These are phyloP conservation scores for Stegodyphus mimosarum DNA, from an alignment of 1,140 invertebrate species.

Conservation along the genomic window DNA sequence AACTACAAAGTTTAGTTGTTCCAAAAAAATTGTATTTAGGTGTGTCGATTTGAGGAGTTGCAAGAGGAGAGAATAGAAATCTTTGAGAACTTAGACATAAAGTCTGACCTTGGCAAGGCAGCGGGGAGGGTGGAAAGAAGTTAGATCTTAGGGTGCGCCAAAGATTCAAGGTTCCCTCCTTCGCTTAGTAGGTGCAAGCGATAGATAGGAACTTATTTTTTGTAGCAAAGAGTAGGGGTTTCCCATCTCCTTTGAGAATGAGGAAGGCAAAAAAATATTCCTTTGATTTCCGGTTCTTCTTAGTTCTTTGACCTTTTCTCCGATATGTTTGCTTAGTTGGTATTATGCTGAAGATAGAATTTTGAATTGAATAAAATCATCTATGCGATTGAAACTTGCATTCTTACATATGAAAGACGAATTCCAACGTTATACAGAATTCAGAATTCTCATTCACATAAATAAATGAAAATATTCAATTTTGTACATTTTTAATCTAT, in stretches of 20 bases:
- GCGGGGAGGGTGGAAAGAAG: slow-evolving; percentile 4
- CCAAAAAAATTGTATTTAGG: not conserved
- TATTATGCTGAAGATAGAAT: too few species aligned
- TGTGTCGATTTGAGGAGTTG: not conserved
- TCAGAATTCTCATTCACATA: too few species aligned
- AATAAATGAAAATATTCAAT: too few species aligned
- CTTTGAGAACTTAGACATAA: not conserved
- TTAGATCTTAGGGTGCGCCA: slow-evolving; percentile 17
- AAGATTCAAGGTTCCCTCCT: slow-evolving; percentile 9
- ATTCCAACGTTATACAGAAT: too few species aligned
- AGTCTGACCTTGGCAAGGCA: slow-evolving; percentile 27
- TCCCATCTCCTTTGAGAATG: too few species aligned
- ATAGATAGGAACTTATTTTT: slow-evolving; percentile 40
- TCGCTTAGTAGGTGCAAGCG: slow-evolving; percentile 14
- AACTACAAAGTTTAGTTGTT: not conserved
- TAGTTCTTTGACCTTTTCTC: slow-evolving; percentile 32
- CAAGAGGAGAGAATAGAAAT: not conserved
- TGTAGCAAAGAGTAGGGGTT: not conserved
- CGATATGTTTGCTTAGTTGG: too few species aligned
- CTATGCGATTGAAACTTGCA: too few species aligned
- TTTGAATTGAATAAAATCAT: too few species aligned
- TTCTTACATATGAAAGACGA: too few species aligned
- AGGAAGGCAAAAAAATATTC: not conserved
- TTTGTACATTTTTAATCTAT: too few species aligned
- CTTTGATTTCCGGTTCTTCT: slow-evolving; percentile 29